phyloP scores from a whole-genome alignment of 2,888 invertebrate genomes.

The Amphipyra berbera region DNA sequence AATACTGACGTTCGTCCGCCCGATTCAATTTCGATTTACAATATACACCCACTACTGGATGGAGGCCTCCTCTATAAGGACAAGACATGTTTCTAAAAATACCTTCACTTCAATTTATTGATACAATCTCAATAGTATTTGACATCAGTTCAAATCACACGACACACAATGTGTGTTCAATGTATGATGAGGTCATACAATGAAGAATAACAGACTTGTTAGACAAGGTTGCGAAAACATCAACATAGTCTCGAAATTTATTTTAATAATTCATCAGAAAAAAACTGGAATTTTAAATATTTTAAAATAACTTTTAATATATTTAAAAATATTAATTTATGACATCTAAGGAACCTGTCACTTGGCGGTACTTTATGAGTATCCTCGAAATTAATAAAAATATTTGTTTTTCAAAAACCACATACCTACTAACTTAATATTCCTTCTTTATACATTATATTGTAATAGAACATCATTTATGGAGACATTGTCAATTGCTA shows the following conservation, averaged over 20 bases:
- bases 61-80: conserved; percentile 27
- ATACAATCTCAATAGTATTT: conserved; percentile 42
- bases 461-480: too few species aligned
- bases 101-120: conserved; percentile 24
- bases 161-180: conserved; percentile 49
- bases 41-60: conserved; percentile 11
- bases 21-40: not conserved
- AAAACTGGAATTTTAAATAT: not conserved
- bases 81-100: conserved; percentile 28
- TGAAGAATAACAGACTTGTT: conserved; percentile 38
- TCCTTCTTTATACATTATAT: too few species aligned
- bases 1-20: too few species aligned
- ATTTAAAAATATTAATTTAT: not conserved
- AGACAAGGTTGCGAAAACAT: conserved; percentile 24
- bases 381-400: not conserved
- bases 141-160: conserved; percentile 41
- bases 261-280: conserved; percentile 4
- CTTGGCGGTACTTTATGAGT: not conserved
- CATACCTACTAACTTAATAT: too few species aligned
- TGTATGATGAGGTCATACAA: conserved; percentile 58
- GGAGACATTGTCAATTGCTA: too few species aligned
- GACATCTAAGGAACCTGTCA: not conserved
- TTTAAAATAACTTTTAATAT: not conserved
- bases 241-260: conserved; percentile 4
- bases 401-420: not conserved